Evolutionary conservation across 2,797 vertebrate species (phyloP).

Genomic region (Morelia viridis): DNA sequence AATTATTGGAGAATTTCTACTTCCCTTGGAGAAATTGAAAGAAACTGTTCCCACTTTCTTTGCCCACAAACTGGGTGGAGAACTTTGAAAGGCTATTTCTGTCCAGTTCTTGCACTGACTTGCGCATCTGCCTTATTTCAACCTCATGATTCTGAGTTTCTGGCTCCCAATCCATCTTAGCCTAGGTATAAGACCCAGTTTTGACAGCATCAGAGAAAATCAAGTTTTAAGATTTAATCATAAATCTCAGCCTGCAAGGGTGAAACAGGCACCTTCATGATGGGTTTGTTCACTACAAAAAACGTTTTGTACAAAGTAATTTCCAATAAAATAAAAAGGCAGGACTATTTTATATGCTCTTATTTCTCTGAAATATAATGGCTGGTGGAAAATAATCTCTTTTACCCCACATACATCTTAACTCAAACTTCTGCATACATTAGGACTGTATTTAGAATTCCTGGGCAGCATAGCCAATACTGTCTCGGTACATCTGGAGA

Average conservation of each 20-base stretch:
- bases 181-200: not conserved
- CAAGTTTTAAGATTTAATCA: not conserved
- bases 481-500: too few relatives aligned
- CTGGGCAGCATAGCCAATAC: too few relatives aligned
- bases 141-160: not conserved
- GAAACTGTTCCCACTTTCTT: too few relatives aligned
- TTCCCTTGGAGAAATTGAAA: too few relatives aligned
- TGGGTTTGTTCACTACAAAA: not conserved
- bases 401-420: not conserved
- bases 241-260: not conserved
- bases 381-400: not conserved
- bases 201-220: not conserved
- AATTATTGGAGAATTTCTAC: too few relatives aligned
- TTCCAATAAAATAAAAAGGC: slow-evolving; percentile 50
- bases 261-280: not conserved
- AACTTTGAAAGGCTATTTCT: too few relatives aligned
- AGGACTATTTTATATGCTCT: slow-evolving; percentile 31
- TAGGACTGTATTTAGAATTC: too few relatives aligned
- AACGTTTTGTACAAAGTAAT: not conserved
- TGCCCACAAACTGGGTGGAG: too few relatives aligned
- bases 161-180: not conserved
- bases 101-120: not conserved
- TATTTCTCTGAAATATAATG: not conserved
- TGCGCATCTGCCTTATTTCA: not conserved
- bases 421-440: not conserved